These are phyloP conservation scores for Meghimatium bilineatum DNA, from an alignment of 2,888 invertebrate species.

Conservation along the genomic window DNA sequence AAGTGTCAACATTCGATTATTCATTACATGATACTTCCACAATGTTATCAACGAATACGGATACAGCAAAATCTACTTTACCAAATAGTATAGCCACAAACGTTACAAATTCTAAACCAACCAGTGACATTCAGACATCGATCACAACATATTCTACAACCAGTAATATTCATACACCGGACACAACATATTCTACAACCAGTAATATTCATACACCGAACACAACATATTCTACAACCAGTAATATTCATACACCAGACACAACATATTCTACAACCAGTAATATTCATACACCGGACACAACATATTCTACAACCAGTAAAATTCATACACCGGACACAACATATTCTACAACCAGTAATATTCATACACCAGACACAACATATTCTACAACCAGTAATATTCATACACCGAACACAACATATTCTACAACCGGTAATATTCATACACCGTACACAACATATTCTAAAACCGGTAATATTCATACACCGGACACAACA, in stretches of 20 bases:
- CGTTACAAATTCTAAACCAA: background rate
- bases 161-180: background rate
- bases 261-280: background rate
- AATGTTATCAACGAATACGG: background rate
- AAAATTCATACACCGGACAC: background rate
- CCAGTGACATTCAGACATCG: too few species aligned
- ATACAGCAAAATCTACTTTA: background rate
- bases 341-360: conserved; percentile 2
- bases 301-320: conserved; percentile 2
- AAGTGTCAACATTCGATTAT: background rate
- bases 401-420: too few species aligned
- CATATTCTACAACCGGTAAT: too few species aligned
- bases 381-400: conserved; percentile 2
- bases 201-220: background rate
- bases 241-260: background rate
- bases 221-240: background rate
- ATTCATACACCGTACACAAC: too few species aligned
- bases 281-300: background rate
- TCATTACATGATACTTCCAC: too few species aligned
- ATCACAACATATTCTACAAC: background rate
- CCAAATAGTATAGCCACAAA: background rate
- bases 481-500: too few species aligned
- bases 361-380: background rate
- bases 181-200: background rate
- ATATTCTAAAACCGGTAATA: too few species aligned